These are phyloP conservation scores for Xyrauchen texanus DNA, from an alignment of 2,113 vertebrate genomes.

Conservation along the genomic window DNA sequence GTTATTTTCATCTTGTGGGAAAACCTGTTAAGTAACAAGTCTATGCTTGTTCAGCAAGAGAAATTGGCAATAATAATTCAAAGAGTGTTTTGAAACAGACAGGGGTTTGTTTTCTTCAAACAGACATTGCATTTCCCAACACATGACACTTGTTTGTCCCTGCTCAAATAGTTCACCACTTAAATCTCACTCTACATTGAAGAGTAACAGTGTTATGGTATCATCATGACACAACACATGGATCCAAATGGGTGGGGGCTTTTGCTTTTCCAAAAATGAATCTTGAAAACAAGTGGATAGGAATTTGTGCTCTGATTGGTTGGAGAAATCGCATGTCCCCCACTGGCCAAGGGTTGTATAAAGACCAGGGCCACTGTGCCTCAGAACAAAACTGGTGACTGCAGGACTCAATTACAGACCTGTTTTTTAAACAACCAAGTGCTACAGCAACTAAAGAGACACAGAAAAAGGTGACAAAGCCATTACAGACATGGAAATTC, in stretches of 20 bases:
- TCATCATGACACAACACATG: slow-evolving; percentile 65
- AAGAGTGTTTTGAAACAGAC: not conserved
- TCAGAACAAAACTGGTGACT: slow-evolving; percentile 63
- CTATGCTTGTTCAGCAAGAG: too few relatives aligned
- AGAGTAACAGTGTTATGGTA: slow-evolving; percentile 43
- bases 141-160: slow-evolving; percentile 70
- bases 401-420: not conserved
- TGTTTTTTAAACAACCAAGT: not conserved
- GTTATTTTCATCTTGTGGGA: too few relatives aligned
- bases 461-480: not conserved
- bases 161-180: slow-evolving; percentile 30
- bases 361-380: slow-evolving; percentile 59
- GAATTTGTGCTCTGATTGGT: slow-evolving; percentile 68
- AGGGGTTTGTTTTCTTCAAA: too few relatives aligned
- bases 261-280: slow-evolving; percentile 68
- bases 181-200: slow-evolving; percentile 35
- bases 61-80: too few relatives aligned
- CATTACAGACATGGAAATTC: slow-evolving; percentile 69
- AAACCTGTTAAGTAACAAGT: too few relatives aligned
- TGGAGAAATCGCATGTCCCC: slow-evolving; percentile 64
- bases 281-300: slow-evolving; percentile 62
- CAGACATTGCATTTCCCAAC: slow-evolving; percentile 17
- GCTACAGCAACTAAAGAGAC: slow-evolving; percentile 22
- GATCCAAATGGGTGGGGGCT: slow-evolving; percentile 53
- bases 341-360: slow-evolving; percentile 69